Base-by-base conservation (phyloP, 1,140 invertebrate species). In the Sycophaga agraensis region DNA sequence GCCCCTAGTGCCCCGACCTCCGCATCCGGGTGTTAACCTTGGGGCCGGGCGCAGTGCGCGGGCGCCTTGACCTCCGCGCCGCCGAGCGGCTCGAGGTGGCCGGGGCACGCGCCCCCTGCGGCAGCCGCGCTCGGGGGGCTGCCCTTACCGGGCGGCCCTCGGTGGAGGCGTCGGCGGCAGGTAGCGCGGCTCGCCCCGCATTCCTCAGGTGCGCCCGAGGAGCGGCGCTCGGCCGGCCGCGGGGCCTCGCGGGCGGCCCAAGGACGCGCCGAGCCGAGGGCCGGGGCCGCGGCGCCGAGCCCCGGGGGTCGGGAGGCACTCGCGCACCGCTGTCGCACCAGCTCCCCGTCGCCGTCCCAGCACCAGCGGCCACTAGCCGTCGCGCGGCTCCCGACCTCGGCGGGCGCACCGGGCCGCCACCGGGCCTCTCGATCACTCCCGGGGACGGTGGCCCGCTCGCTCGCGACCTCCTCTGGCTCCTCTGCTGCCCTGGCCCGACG, bases 181-280 rank as follows among this genome's bases (percentile, higher is more conserved):
- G 43, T 51, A 28, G 40, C 57, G 40, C 57, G 31, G 21, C 48
- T 34, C 64, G 65, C 66, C 66, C 66, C 66, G 68, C 78, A 80
- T 78, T 80, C 78, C 76, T 80, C 78, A 80, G 78, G 78, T 80
- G 78, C 73, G 72, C 70, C 68, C 63, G 59, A 63, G 57, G 34
- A 35, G 31, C 34, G 34, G n/a, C 34, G 24, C 2, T 16, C 21
- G 16, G 22, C 59, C 7, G 53, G 39, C 31, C 26, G 43, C 19
- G 55, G 35, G 49, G 24, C 22, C 42, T 24, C 3, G 49, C 1
- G 34, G 1, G n/a, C 16, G 35, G 7, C 21, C 40, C 8, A 34
- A 17, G 6, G 7, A 21, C 42, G 11, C 37, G 57, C 24, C 19
- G 37, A 37, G 59, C 16, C 37, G n/a, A 12, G 28, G 16, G 40